Base-by-base conservation (phyloP, 2,113 vertebrate genomes). In the Dendropsophus ebraccatus region DNA sequence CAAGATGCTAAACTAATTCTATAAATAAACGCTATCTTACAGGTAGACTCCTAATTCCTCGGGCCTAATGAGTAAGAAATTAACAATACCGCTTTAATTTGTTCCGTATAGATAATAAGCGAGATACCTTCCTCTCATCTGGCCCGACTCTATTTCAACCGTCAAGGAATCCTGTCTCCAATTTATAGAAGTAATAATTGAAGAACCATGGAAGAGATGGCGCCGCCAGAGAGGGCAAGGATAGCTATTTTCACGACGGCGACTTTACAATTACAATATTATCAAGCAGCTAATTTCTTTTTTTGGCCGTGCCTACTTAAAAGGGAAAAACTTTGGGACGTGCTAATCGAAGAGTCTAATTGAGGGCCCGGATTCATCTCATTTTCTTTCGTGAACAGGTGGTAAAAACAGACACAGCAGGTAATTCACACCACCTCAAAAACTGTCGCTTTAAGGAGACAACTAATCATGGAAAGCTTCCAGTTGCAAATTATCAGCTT, bases 401-500 rank as follows among this genome's bases (percentile, higher is more conserved):
- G 94, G 94, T 93, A 95, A 95, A 96, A 98, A 97, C 95, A 97
- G 94, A 95, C 97, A 94, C 96, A 96, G 97, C 95, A 96, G 96
- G 96, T 96, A 96, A 98, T 97, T 96, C 95, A 93, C 96, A 96
- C 96, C 93, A 96, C 95, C 96, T 97, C 96, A 96, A 95, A 97
- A 97, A 97, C 95, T 95, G 96, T 96, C 95, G 96, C 95, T 94
- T 93, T 95, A 94, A 94, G 95, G 95, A 96, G 95, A 96, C 94
- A 92, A 95, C 94, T 96, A 97, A 97, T 96, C 96, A 97, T 93
- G 82, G 91, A 94, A 96, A 94, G 94, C 93, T 95, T 95, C 94
- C 94, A 95, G 94, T 94, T 95, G 95, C 96, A 97, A 97, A 98
- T 98, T 96, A 98, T 97, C 96, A 95, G 95, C 92, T 96, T 95